Conservation (phyloP, 2,797 vertebrate species). For the Pantherophis vulpinus region DNA sequence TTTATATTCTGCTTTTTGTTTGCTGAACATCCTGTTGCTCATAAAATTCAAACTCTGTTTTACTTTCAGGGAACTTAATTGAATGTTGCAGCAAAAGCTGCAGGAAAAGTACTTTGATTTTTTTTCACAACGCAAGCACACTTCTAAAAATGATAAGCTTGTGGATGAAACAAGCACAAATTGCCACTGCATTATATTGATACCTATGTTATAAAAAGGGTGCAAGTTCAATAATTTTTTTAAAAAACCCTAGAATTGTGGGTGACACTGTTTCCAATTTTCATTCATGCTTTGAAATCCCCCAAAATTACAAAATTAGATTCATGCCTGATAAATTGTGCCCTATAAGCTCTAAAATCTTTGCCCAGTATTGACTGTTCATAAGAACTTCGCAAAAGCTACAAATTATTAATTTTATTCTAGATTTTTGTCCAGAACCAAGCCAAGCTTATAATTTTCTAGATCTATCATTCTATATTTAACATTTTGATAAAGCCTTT, state of each 20-base stretch:
- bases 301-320: not conserved
- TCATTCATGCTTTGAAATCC: not conserved
- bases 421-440: not conserved
- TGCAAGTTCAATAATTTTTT: not conserved
- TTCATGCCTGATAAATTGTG: not conserved
- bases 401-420: not conserved
- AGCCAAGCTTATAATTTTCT: not conserved
- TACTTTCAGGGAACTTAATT: not conserved
- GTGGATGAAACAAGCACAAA: not conserved
- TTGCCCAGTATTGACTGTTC: not conserved
- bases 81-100: not conserved
- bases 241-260: not conserved
- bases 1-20: not conserved
- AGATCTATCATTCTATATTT: not conserved
- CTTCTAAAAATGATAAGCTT: not conserved
- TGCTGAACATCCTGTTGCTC: not conserved
- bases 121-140: not conserved
- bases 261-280: not conserved
- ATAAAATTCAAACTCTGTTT: not conserved
- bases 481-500: not conserved
- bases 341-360: not conserved
- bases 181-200: not conserved
- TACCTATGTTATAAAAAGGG: not conserved
- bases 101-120: not conserved
- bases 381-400: not conserved